These are phyloP conservation scores for Seriola quinqueradiata DNA, from an alignment of 2,113 vertebrate species.

Conservation along the genomic window DNA sequence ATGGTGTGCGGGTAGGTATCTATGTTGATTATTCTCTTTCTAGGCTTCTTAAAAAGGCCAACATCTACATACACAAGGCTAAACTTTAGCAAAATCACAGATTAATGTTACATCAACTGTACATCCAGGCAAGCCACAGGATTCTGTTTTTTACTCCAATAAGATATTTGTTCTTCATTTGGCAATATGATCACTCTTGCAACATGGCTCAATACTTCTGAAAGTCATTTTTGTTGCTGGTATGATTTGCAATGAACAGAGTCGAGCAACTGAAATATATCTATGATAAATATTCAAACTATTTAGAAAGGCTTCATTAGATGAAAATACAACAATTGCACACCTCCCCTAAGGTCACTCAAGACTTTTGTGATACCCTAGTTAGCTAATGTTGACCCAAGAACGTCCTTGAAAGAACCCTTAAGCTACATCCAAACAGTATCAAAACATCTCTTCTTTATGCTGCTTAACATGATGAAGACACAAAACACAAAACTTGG, in stretches of 20 bases:
- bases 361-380: slow-evolving; percentile 44
- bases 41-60: slow-evolving; percentile 59
- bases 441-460: slow-evolving; percentile 50
- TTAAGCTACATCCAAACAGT: slow-evolving; percentile 40
- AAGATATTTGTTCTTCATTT: slow-evolving; percentile 81
- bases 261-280: slow-evolving; percentile 44
- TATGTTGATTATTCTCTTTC: slow-evolving; percentile 47
- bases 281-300: slow-evolving; percentile 46
- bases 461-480: slow-evolving; percentile 18
- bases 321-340: slow-evolving; percentile 65
- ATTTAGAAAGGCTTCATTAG: slow-evolving; percentile 59
- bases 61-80: slow-evolving; percentile 56
- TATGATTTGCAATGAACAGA: slow-evolving; percentile 65
- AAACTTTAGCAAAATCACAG: slow-evolving; percentile 64
- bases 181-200: slow-evolving; percentile 72
- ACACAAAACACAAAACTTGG: slow-evolving; percentile 13
- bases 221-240: slow-evolving; percentile 75
- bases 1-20: slow-evolving; percentile 57
- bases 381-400: slow-evolving; percentile 23
- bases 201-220: slow-evolving; percentile 72
- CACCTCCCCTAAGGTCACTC: slow-evolving; percentile 66
- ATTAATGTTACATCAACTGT: slow-evolving; percentile 63
- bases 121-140: slow-evolving; percentile 61
- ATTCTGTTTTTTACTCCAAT: slow-evolving; percentile 52
- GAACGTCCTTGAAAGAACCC: slow-evolving; percentile 18